Conservation (phyloP, 2,113 vertebrate genomes). For the Sula dactylatra region DNA sequence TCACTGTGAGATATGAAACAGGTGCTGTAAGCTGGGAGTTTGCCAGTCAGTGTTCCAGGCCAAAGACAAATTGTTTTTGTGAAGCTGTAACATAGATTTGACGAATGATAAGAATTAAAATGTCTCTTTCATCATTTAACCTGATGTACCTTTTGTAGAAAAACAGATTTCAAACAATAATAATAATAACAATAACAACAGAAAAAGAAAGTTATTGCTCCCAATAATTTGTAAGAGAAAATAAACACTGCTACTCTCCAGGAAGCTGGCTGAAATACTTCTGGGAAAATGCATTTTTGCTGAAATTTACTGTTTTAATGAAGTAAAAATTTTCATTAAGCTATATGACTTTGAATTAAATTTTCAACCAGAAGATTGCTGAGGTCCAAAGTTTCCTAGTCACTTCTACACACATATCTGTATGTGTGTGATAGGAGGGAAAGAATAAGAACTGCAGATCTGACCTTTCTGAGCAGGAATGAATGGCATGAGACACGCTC, state of each 20-base stretch:
- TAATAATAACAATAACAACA: neutral
- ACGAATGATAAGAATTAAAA: neutral
- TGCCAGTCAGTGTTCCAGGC: constrained; percentile 22
- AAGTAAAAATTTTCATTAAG: neutral
- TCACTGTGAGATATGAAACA: constrained; percentile 17
- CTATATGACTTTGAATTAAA: neutral
- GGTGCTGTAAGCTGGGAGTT: constrained; percentile 10
- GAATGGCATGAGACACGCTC: neutral
- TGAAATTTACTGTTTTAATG: neutral
- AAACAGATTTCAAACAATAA: neutral
- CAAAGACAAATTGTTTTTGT: neutral
- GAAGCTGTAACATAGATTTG: neutral
- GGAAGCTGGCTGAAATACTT: neutral
- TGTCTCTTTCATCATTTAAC: neutral
- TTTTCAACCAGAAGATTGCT: neutral
- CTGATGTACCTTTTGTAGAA: neutral
- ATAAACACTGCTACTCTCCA: neutral
- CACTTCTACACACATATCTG: neutral
- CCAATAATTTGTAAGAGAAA: neutral
- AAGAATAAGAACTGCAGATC: neutral
- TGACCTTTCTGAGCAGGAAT: neutral
- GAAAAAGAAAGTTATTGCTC: neutral
- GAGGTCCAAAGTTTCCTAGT: neutral
- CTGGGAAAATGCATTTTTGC: neutral
- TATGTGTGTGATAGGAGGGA: neutral